phyloP scores from a whole-genome alignment of 2,888 invertebrate species.

The Encarsia formosa region DNA sequence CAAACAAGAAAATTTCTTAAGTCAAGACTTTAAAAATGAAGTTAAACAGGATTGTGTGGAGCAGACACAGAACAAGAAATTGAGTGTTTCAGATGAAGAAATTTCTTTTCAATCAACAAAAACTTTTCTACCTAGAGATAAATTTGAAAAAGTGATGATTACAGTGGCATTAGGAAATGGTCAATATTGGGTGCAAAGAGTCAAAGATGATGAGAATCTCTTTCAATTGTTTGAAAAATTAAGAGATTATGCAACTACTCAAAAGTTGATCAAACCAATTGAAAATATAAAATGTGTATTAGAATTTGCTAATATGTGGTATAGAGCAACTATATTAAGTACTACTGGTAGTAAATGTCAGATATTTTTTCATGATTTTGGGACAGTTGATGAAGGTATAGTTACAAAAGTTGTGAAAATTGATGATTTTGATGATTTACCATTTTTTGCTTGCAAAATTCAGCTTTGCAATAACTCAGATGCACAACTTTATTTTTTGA shows the following conservation, averaged over 20 bases:
- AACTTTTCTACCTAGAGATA: conserved; percentile 29
- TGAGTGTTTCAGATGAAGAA: too few relatives aligned
- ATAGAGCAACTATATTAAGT: conserved; percentile 32
- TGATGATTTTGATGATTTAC: conserved; percentile 18
- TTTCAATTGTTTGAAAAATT: conserved; percentile 29
- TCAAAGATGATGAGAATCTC: conserved; percentile 22
- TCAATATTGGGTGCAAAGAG: conserved; percentile 36
- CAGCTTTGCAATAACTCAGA: conserved; percentile 21
- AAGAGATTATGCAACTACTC: conserved; percentile 6
- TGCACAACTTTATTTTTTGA: conserved; percentile 15
- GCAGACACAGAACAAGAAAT: too few relatives aligned
- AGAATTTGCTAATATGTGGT: conserved; percentile 32
- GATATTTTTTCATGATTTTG: conserved; percentile 19
- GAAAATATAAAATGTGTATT: conserved; percentile 33
- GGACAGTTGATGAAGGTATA: conserved; percentile 11
- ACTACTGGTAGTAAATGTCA: neutral
- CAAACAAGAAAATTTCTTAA: too few relatives aligned
- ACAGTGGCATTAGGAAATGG: conserved; percentile 8
- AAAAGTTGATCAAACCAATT: conserved; percentile 2
- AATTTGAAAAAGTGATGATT: conserved; percentile 32
- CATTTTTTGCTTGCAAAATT: conserved; percentile 27
- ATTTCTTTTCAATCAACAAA: conserved; percentile 18
- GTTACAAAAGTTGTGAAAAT: conserved; percentile 10
- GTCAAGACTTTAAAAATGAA: too few relatives aligned
- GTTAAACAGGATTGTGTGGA: too few relatives aligned